Conservation (phyloP, 2,113 vertebrate species). For the Mesoclemmys tuberculata region DNA sequence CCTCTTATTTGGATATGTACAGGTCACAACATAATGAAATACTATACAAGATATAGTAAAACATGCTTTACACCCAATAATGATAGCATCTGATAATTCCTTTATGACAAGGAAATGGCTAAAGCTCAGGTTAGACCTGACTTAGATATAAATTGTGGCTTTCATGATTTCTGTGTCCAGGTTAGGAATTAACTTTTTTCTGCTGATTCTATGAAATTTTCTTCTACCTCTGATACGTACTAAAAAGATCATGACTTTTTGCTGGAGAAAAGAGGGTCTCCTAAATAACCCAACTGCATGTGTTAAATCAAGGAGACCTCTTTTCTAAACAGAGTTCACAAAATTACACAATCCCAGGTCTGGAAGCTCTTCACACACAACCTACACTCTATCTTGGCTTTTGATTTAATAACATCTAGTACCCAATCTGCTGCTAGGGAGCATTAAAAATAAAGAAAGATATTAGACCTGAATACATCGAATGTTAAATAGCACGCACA, state of each 20-base stretch:
- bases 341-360: background rate
- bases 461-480: background rate
- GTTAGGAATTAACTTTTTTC: background rate
- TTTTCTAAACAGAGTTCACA: background rate
- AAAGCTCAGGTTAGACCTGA: background rate
- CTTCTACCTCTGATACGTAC: background rate
- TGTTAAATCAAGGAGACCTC: background rate
- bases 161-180: background rate
- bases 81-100: background rate
- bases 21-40: background rate
- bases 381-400: background rate
- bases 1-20: background rate
- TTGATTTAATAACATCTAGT: too few species aligned
- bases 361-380: background rate
- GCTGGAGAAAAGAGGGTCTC: background rate
- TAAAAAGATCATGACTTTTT: background rate
- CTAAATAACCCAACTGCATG: background rate
- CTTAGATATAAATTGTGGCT: background rate
- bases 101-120: background rate
- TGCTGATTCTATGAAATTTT: background rate
- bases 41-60: accelerated
- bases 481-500: background rate
- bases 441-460: background rate
- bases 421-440: background rate
- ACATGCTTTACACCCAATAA: background rate